Percentiles rank a stretch among this genome's conserved stretches.
Evolutionary conservation across 2,888 invertebrate genomes (phyloP).

Genomic region (Drosophila tripunctata): DNA sequence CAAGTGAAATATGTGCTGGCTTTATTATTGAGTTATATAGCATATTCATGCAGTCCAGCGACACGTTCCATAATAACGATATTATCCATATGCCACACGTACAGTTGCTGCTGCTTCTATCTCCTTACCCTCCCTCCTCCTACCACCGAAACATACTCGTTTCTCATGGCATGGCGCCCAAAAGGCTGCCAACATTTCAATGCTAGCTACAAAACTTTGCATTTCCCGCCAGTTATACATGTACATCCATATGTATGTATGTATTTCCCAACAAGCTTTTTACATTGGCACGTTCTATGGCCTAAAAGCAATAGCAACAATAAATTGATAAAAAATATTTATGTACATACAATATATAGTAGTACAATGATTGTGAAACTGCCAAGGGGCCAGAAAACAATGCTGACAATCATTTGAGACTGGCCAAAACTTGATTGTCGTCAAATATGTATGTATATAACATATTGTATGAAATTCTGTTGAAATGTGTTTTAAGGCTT

Average conservation of each 20-base stretch:
- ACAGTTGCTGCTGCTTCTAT: no score
- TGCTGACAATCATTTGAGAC: neutral
- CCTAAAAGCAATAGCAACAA: slow-evolving; percentile 10
- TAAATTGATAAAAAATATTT: slow-evolving; percentile 2
- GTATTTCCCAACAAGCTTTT: slow-evolving; percentile 8
- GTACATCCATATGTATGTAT: neutral
- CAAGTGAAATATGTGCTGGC: slow-evolving; percentile 3
- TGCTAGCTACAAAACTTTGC: slow-evolving; percentile 23
- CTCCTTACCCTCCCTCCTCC: neutral
- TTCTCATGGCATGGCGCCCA: slow-evolving; percentile 27
- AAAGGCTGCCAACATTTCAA: slow-evolving; percentile 35
- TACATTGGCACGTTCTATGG: slow-evolving; percentile 36
- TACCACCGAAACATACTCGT: slow-evolving; percentile 13
- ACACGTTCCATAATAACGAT: slow-evolving; percentile 31
- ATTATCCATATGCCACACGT: slow-evolving; percentile 15
- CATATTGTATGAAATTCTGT: slow-evolving; percentile 4
- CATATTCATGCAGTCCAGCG: slow-evolving; percentile 5
- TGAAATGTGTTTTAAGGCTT: slow-evolving; percentile 1
- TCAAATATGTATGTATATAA: no score
- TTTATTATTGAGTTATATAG: slow-evolving; percentile 18
- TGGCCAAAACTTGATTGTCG: slow-evolving; percentile 1
- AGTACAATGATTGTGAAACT: slow-evolving; percentile 19
- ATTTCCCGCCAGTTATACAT: neutral
- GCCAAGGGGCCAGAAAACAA: slow-evolving; percentile 9
- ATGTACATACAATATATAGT: neutral